These are phyloP conservation scores for Goniozus legneri DNA, from an alignment of 1,140 invertebrate species.

Conservation along the genomic window DNA sequence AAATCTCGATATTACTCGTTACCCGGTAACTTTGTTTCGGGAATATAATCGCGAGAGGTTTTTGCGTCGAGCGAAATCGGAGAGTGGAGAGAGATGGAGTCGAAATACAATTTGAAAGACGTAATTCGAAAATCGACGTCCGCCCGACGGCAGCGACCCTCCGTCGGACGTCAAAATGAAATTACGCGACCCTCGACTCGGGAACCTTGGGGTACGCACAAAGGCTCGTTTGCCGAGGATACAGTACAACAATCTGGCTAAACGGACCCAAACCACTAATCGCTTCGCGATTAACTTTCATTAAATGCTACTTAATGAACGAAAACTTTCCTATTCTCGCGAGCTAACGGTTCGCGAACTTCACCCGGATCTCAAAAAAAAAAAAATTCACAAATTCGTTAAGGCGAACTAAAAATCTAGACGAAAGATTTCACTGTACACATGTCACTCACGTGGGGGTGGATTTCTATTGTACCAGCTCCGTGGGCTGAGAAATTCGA, in stretches of 20 bases:
- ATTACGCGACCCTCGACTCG: conserved; percentile 50
- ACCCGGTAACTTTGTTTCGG: no score
- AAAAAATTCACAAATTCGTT: no score
- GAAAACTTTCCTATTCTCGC: conserved; percentile 24
- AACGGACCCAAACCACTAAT: conserved; percentile 52
- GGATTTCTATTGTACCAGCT: no score
- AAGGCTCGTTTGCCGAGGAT: conserved; percentile 49
- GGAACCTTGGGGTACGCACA: conserved; percentile 36
- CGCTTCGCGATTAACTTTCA: conserved; percentile 51
- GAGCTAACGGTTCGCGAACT: neutral
- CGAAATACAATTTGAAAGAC: conserved; percentile 51
- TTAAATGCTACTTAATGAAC: conserved; percentile 51
- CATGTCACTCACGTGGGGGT: no score
- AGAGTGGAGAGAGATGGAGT: conserved; percentile 13
- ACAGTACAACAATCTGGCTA: conserved; percentile 45
- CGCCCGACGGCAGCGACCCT: conserved; percentile 51
- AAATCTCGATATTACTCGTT: no score
- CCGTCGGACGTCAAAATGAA: conserved; percentile 55
- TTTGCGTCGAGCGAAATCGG: neutral
- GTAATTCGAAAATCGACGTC: conserved; percentile 54
- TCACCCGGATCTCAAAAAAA: no score
- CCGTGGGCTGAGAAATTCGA: no score
- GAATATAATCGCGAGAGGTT: neutral
- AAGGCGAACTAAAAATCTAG: no score
- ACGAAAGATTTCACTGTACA: no score